Evolutionary conservation across 2,113 vertebrate species (phyloP), one percentile per base, ranked within the genome.

Genomic region (Hippocampus zosterae): DNA sequence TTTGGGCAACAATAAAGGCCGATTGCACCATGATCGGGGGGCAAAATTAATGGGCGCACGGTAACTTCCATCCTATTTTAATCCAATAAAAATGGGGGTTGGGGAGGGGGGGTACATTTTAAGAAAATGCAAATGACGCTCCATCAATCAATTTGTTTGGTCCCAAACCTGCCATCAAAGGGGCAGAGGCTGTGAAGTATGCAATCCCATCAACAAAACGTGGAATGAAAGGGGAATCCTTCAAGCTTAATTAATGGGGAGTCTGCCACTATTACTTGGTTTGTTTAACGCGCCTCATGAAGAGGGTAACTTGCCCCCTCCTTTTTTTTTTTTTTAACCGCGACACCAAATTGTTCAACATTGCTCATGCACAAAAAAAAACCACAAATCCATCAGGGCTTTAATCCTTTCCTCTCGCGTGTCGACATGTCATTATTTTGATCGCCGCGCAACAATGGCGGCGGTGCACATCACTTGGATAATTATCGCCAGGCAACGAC

Each of bases 91-190:
- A 86, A 82, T 59, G 71, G 62, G 76, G 25, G 25, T 27, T 59
- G 75, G 76, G 81, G 76, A 25, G 69, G 64, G 25, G 81, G 75
- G 66, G 23, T 25, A 27, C 85, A 84, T 86, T 88, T 92, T 89
- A 89, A 91, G 86, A 91, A 86, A 88, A 91, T 91, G 91, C 90
- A 91, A 92, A 92, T 91, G 91, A 84, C 87, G 72, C 89, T 90
- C 89, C 91, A 92, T 92, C 91, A 91, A 91, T 92, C 89, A 91
- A 89, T 89, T 90, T 88, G 88, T 87, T 87, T 83, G 84, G 88
- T 89, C 88, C 88, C 89, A 82, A 88, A 90, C 86, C 88, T 83
- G 84, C 84, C 88, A 91, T 91, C 89, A 89, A 87, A 88, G 84
- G 88, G 80, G 87, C 90, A 91, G 81, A 81, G 84, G 84, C 90